Conservation (phyloP, 2,888 invertebrate genomes). For the Eurytoma californica region DNA sequence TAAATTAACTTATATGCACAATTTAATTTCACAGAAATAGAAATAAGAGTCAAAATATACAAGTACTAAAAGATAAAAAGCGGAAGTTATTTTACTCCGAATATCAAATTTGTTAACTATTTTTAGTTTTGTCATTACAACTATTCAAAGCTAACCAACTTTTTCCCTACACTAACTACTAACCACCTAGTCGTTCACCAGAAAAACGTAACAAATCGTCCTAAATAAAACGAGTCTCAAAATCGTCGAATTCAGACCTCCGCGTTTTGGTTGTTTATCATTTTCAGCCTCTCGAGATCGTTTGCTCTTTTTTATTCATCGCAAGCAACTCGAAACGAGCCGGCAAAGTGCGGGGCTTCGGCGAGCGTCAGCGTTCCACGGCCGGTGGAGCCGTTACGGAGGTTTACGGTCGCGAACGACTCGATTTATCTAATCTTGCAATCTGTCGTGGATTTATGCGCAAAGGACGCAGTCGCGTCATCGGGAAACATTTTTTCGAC, state of each 20-base stretch:
- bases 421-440: slow-evolving; percentile 55
- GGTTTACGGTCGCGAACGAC: slow-evolving; percentile 38
- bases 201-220: slow-evolving; percentile 9
- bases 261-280: slow-evolving; percentile 30
- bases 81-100: too few species aligned
- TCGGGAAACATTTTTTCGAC: slow-evolving; percentile 1
- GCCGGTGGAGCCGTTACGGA: slow-evolving; percentile 40
- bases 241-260: neutral
- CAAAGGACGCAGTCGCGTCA: slow-evolving; percentile 28
- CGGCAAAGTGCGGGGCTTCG: slow-evolving; percentile 15
- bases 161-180: too few species aligned
- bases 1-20: too few species aligned
- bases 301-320: slow-evolving; percentile 22
- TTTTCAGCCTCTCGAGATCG: slow-evolving; percentile 22
- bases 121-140: too few species aligned
- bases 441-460: slow-evolving; percentile 50
- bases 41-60: too few species aligned
- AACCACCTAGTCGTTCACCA: neutral
- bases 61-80: too few species aligned
- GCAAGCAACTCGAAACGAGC: slow-evolving; percentile 21
- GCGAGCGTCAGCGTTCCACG: slow-evolving; percentile 38
- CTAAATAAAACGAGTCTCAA: neutral
- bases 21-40: too few species aligned
- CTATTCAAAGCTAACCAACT: too few species aligned
- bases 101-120: too few species aligned